Conservation (phyloP, 2,797 vertebrate genomes). For the Oophaga sylvatica region DNA sequence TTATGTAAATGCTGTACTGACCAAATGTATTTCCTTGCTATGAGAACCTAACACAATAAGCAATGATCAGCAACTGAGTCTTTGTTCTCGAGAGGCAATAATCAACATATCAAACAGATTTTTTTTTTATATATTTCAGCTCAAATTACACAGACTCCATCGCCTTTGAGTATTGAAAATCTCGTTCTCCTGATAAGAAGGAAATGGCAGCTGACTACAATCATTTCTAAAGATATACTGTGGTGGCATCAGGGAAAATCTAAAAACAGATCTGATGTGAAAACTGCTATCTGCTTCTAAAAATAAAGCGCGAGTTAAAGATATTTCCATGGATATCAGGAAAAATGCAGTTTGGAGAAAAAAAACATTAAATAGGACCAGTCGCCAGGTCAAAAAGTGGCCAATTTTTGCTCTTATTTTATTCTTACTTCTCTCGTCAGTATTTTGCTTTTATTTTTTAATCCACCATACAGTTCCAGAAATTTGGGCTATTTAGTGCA, state of each 20-base stretch:
- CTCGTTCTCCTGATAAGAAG: constrained; percentile 39
- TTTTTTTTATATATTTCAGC: constrained; percentile 25
- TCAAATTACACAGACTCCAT: constrained; percentile 15
- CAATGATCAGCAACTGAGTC: too few species aligned
- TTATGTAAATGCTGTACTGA: constrained; percentile 31
- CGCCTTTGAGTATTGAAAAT: constrained; percentile 42
- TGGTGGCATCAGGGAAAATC: constrained; percentile 19
- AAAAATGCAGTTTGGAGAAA: background rate
- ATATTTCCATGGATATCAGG: background rate
- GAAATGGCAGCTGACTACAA: constrained; percentile 40
- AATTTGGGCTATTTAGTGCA: too few species aligned
- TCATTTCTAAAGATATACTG: constrained; percentile 42
- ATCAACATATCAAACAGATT: background rate
- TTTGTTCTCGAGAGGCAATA: too few species aligned
- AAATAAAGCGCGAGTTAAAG: constrained; percentile 17
- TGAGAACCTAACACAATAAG: constrained; percentile 51
- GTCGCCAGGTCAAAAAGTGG: too few species aligned
- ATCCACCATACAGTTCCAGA: too few species aligned
- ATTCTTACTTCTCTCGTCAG: too few species aligned
- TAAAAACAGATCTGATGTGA: constrained; percentile 32
- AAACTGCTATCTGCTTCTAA: constrained; percentile 29
- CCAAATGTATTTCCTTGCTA: constrained; percentile 49
- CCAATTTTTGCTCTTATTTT: too few species aligned
- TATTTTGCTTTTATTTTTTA: too few species aligned
- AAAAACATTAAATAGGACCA: background rate